A percentile compares a stretch with the other conserved stretches of the same genome.
Conservation (phyloP, 2,888 invertebrate species). For the Oxystoma pomonae region DNA sequence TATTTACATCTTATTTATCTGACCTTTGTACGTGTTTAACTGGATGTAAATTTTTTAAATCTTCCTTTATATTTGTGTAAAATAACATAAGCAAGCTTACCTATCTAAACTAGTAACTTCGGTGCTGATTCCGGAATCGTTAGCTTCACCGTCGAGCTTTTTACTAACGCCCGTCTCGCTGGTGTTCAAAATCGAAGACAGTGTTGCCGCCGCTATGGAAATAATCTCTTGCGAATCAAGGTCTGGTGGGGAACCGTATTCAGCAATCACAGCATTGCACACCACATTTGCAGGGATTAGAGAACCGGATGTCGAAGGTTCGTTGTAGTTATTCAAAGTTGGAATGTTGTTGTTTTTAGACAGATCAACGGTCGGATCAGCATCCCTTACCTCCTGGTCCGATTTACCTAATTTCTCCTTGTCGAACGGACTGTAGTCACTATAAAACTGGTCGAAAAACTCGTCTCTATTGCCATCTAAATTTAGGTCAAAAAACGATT, state of each 20-base stretch:
- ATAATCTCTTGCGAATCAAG: conserved; percentile 54
- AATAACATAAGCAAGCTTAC: not conserved
- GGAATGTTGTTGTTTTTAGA: conserved; percentile 17
- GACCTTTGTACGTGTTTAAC: too few relatives aligned
- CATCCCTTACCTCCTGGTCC: conserved; percentile 9
- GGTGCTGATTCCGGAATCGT: conserved; percentile 69
- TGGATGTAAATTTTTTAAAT: too few relatives aligned
- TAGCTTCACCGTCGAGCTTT: conserved; percentile 40
- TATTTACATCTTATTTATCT: too few relatives aligned
- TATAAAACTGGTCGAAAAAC: conserved; percentile 67
- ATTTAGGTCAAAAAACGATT: conserved; percentile 41
- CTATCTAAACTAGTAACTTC: conserved; percentile 68
- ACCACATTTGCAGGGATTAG: conserved; percentile 60
- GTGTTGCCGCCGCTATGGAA: conserved; percentile 61
- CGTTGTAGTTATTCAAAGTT: conserved; percentile 27
- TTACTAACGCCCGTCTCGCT: conserved; percentile 46
- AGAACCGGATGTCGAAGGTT: conserved; percentile 63
- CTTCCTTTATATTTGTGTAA: too few relatives aligned
- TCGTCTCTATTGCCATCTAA: conserved; percentile 60
- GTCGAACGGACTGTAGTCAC: conserved; percentile 52
- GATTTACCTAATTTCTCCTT: conserved; percentile 13
- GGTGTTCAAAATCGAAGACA: conserved; percentile 56
- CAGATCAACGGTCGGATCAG: conserved; percentile 30
- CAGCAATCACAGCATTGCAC: conserved; percentile 54
- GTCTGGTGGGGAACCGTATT: conserved; percentile 49